Evolutionary conservation across 2,113 vertebrate genomes (phyloP).

Genomic region (Esox niger): DNA sequence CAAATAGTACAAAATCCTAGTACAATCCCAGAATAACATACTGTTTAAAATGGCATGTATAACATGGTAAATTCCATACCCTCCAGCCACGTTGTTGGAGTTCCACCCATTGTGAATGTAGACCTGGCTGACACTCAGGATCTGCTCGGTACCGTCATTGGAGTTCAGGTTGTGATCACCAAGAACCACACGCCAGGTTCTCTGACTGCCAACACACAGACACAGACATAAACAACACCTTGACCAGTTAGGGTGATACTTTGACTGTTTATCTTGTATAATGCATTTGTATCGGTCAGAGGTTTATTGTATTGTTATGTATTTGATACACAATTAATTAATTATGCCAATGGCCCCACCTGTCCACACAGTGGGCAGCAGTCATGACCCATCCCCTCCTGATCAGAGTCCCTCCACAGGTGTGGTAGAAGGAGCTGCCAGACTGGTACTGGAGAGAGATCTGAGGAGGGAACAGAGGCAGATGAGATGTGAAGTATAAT

Average conservation of each 20-base stretch:
- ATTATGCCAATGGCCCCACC: conserved; percentile 33
- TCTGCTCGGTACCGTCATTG: conserved; percentile 72
- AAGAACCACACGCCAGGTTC: conserved; percentile 70
- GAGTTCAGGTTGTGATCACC: conserved; percentile 77
- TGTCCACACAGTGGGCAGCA: conserved; percentile 82
- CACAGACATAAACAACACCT: background rate
- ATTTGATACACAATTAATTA: too few species aligned
- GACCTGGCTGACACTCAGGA: conserved; percentile 51
- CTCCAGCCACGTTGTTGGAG: conserved; percentile 42
- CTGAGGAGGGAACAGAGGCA: conserved; percentile 50
- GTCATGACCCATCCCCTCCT: conserved; percentile 81
- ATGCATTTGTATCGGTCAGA: too few species aligned
- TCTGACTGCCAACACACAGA: conserved; percentile 8
- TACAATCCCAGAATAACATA: too few species aligned
- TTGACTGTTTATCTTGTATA: too few species aligned
- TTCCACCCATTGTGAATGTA: conserved; percentile 71
- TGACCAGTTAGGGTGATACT: too few species aligned
- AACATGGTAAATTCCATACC: conserved; percentile 47
- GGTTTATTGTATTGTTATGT: too few species aligned
- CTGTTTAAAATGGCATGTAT: background rate
- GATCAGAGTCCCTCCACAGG: conserved; percentile 84
- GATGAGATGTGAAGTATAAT: too few species aligned
- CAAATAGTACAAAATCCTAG: too few species aligned
- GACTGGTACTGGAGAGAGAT: conserved; percentile 79
- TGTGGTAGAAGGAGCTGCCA: conserved; percentile 70